A percentile compares a stretch with the other conserved stretches of the same genome.
Conservation (phyloP, 2,113 vertebrate species). For the Ceyx margarethae region DNA sequence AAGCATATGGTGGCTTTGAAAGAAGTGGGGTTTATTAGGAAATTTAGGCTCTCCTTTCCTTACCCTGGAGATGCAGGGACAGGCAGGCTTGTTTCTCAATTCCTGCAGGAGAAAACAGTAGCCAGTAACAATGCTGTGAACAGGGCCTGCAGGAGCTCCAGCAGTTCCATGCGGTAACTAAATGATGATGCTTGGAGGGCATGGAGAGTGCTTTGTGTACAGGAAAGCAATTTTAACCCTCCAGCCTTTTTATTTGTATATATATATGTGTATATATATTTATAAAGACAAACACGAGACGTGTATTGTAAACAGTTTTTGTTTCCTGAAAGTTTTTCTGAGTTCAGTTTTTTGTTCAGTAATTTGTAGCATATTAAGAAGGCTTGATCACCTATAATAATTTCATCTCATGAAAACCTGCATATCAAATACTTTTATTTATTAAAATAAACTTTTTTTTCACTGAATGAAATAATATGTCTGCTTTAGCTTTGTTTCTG, state of each 20-base stretch:
- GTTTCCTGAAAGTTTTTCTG: background rate
- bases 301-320: background rate
- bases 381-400: background rate
- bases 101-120: background rate
- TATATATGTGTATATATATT: slow-evolving; percentile 20
- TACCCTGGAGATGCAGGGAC: background rate
- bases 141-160: background rate
- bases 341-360: slow-evolving; percentile 12
- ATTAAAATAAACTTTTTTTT: background rate
- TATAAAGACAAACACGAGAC: slow-evolving; percentile 15
- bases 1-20: background rate
- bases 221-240: background rate
- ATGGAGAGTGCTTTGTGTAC: background rate
- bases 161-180: background rate
- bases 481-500: background rate
- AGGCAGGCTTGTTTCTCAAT: background rate
- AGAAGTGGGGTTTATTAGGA: background rate
- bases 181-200: background rate
- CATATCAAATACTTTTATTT: slow-evolving; percentile 10
- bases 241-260: background rate
- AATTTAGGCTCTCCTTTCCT: background rate
- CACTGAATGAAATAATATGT: background rate
- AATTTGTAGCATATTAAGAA: background rate
- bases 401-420: slow-evolving; percentile 28
- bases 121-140: background rate